Base-by-base conservation (phyloP, 2,113 vertebrate genomes). In the Falcunculus frontatus region DNA sequence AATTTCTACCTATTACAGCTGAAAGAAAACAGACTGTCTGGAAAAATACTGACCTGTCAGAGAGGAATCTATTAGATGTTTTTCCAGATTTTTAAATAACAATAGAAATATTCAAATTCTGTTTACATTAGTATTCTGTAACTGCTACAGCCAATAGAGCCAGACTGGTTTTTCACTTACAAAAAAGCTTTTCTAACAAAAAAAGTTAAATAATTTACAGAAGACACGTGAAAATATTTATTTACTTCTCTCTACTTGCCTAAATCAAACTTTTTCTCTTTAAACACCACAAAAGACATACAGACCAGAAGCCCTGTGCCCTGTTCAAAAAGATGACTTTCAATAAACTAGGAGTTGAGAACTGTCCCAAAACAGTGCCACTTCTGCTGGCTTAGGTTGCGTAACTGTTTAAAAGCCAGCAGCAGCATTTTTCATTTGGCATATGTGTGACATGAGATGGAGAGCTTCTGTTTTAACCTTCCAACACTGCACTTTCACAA, bases 381-480 rank as follows among this genome's bases (percentile, higher is more conserved):
- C 14, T 72, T 75, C 16, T 59, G 35, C 62, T 75, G 47, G 59
- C 17, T 81, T 84, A 29, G 13, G 17, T 42, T 44, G 30, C 33
- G 11, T 8, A 37, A 44, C 18, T 62, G 57, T 21, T 90, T 46
- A 44, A 70, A 78, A 84, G 22, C 4, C 46, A 84, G 17, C 15
- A 72, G 35, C n/a, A 70, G 20, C 21, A 46, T n/a, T 75, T 81
- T 85, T 50, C 12, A 50, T 69, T 62, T 87, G 33, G 57, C 44
- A 44, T 33, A 9, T 16, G 29, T 0, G 0, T 68, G n/a, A 60
- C 67, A 72, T 0, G 8, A 85, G 44, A 74, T 47, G 5, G 29
- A 64, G 35, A 22, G 65, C 17, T 53, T 9, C 25, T 79, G 35
- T 25, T 87, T 83, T 59, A 88, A 93, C 44, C 25, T 76, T 49